Evolutionary conservation across 2,113 vertebrate species (phyloP), one percentile per base, ranked within the genome.

Genomic region (Oncorhynchus masou): DNA sequence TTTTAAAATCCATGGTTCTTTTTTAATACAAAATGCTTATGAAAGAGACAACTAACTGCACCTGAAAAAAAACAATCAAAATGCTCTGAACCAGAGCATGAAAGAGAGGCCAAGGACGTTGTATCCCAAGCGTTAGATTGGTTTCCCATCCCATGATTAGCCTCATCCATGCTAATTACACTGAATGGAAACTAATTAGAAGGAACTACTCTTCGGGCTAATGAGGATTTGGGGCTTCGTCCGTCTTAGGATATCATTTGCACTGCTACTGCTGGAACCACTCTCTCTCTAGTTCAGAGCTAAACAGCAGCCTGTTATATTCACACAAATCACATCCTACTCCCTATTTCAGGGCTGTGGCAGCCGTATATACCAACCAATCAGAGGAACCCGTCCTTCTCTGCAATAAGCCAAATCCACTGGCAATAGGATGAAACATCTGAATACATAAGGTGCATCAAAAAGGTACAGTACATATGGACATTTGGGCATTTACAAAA

Each of bases 91-190:
- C 39, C 90, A 81, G 51, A 83, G 89, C 86, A 89, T 94, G 91
- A 96, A 96, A 97, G 94, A 94, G 94, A 96, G 93, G 92, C 94
- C 96, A 96, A 98, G 96, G 96, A 95, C 95, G 91, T 94, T 94
- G 92, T 92, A 94, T 94, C 90, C 92, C 94, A 94, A 94, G 95
- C 94, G 94, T 95, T 95, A 95, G 95, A 96, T 95, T 96, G 95
- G 95, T 95, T 97, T 95, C 95, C 95, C 96, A 95, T 95, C 95
- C 94, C 93, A 94, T 96, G 96, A 98, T 98, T 96, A 97, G 95
- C 93, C 94, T 91, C 39, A 45, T 45, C 39, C 39, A 89, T 92
- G 95, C 93, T 97, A 98, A 98, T 96, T 97, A 96, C 93, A 93
- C 88, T 94, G 95, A 96, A 96, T 95, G 94, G 95, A 97, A 93